phyloP scores from a whole-genome alignment of 2,113 vertebrate species.

The Epinephelus moara region DNA sequence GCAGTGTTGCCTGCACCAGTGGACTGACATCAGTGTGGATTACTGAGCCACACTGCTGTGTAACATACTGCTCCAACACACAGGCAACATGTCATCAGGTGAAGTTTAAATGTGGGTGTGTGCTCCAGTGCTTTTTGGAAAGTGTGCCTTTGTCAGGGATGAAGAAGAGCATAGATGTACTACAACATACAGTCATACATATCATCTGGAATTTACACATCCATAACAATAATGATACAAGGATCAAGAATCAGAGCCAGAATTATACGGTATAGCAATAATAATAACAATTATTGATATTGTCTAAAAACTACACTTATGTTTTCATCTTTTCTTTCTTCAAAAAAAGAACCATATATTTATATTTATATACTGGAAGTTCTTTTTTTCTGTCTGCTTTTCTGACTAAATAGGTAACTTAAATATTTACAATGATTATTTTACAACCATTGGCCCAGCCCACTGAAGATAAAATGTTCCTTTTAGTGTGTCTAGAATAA shows the following conservation, averaged over 20 bases:
- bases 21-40: neutral
- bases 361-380: conserved; percentile 66
- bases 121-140: conserved; percentile 50
- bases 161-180: conserved; percentile 64
- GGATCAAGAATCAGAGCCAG: conserved; percentile 75
- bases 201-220: conserved; percentile 70
- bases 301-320: conserved; percentile 77
- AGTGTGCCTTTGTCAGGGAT: conserved; percentile 50
- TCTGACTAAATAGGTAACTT: conserved; percentile 73
- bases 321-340: conserved; percentile 60
- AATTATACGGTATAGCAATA: conserved; percentile 78
- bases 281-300: conserved; percentile 69
- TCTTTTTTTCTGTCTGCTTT: conserved; percentile 30
- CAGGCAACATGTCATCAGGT: conserved; percentile 2
- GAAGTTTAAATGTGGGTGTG: neutral
- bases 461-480: conserved; percentile 66
- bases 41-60: neutral
- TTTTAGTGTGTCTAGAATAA: conserved; percentile 64
- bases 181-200: conserved; percentile 76
- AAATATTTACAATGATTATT: conserved; percentile 88
- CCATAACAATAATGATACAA: conserved; percentile 77
- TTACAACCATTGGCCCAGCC: conserved; percentile 82
- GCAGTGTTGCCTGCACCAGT: conserved; percentile 6
- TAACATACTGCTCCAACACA: neutral
- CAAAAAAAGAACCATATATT: conserved; percentile 54